Evolutionary conservation across 1,140 invertebrate species (phyloP).

Genomic region (Drosophila bocqueti): DNA sequence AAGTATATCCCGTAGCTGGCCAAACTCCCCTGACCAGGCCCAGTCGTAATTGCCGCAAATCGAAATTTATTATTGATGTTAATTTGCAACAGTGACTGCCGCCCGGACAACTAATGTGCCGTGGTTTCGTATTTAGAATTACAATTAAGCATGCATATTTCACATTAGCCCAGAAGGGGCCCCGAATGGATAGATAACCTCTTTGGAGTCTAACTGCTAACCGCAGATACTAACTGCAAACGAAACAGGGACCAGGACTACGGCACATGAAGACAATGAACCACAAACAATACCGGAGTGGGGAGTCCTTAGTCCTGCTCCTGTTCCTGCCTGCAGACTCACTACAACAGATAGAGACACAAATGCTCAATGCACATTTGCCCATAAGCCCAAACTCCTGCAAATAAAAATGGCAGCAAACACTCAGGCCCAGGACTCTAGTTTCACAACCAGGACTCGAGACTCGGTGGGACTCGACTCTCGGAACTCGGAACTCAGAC

Average conservation of each 20-base stretch:
- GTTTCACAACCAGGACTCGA: constrained; percentile 33
- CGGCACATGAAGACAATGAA: constrained; percentile 45
- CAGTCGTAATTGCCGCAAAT: constrained; percentile 70
- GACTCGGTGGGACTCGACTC: constrained; percentile 6
- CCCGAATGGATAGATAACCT: constrained; percentile 7
- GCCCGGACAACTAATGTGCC: constrained; percentile 51
- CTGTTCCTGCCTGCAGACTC: constrained; percentile 9
- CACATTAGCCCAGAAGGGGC: constrained; percentile 44
- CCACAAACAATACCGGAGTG: constrained; percentile 49
- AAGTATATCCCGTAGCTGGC: constrained; percentile 2
- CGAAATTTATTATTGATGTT: constrained; percentile 82
- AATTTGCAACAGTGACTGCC: constrained; percentile 64
- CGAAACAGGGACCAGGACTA: neutral
- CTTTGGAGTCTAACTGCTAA: constrained; percentile 40
- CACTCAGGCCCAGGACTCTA: constrained; percentile 52
- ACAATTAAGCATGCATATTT: constrained; percentile 61
- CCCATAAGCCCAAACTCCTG: constrained; percentile 55
- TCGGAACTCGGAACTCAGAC: neutral
- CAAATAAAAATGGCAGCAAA: constrained; percentile 80
- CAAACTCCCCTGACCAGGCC: constrained; percentile 14
- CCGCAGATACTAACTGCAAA: constrained; percentile 47
- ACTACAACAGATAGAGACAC: constrained; percentile 41
- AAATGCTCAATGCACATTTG: constrained; percentile 68
- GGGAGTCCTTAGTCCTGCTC: constrained; percentile 4
- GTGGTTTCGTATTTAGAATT: constrained; percentile 53